These are phyloP conservation scores for Brachionus asplanchnoidis DNA, from an alignment of 1,140 invertebrate genomes.

Conservation along the genomic window DNA sequence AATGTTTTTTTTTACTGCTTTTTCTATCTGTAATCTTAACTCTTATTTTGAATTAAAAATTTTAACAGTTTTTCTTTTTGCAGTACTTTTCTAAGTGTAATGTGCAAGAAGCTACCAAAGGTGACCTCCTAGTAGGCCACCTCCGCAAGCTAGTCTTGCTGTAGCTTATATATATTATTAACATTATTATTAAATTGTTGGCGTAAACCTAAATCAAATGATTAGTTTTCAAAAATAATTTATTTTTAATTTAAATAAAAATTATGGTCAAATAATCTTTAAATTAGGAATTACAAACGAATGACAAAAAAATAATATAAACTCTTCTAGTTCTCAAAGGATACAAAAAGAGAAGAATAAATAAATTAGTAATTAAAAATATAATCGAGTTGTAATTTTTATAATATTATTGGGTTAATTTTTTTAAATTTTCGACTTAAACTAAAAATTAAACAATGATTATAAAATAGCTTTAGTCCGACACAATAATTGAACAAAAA, in stretches of 20 bases:
- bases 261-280: conserved; percentile 3
- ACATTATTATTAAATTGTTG: too few species aligned
- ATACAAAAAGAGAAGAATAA: background rate
- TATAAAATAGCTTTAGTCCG: background rate
- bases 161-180: too few species aligned
- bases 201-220: background rate
- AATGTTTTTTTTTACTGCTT: too few species aligned
- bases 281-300: conserved; percentile 4
- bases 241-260: background rate
- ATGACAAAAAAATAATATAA: background rate
- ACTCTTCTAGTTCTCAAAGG: background rate
- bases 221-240: background rate
- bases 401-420: background rate
- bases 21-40: too few species aligned
- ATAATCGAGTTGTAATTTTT: background rate
- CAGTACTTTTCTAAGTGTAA: too few species aligned
- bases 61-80: too few species aligned
- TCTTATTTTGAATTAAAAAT: too few species aligned
- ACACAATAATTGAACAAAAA: background rate
- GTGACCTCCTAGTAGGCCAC: too few species aligned
- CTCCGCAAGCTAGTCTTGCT: too few species aligned
- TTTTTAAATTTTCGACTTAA: background rate
- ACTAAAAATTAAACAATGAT: background rate
- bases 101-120: too few species aligned
- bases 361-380: background rate